These are phyloP conservation scores for Aldrovandia affinis DNA, from an alignment of 2,797 vertebrate genomes.

Conservation along the genomic window DNA sequence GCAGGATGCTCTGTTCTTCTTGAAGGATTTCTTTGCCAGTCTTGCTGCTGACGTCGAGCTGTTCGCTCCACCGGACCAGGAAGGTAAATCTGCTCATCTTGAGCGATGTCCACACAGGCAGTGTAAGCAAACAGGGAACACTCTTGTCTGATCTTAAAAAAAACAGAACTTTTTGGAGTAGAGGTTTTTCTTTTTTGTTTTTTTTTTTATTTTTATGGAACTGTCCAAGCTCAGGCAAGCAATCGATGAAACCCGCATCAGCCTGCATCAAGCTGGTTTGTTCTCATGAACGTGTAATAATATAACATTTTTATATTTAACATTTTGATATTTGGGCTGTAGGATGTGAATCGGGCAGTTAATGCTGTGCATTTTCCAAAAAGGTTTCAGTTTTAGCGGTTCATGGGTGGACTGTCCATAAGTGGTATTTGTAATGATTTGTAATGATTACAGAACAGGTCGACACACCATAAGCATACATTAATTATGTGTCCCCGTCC, in stretches of 20 bases:
- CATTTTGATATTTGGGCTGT: background rate
- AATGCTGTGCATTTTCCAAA: background rate
- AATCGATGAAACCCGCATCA: background rate
- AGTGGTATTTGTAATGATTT: background rate
- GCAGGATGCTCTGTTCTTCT: conserved; percentile 96
- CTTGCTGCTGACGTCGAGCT: conserved; percentile 93
- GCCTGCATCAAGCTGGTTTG: background rate
- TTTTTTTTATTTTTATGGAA: too few relatives aligned
- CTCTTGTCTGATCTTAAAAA: background rate
- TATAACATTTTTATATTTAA: background rate
- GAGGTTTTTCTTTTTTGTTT: background rate
- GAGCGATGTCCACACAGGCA: background rate
- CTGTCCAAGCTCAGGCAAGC: background rate
- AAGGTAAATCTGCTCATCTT: conserved; percentile 74
- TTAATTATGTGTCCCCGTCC: background rate
- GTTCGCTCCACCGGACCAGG: conserved; percentile 88
- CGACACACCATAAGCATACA: background rate
- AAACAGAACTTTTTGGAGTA: background rate
- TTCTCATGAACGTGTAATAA: background rate
- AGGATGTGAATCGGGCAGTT: background rate
- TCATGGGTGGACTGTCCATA: background rate
- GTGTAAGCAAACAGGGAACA: background rate
- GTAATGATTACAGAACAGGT: conserved; percentile 2
- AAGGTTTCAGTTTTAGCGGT: background rate
- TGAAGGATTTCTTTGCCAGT: conserved; percentile 96